phyloP scores from a whole-genome alignment of 2,797 vertebrate species.

The Enteromius thamalakanensis region DNA sequence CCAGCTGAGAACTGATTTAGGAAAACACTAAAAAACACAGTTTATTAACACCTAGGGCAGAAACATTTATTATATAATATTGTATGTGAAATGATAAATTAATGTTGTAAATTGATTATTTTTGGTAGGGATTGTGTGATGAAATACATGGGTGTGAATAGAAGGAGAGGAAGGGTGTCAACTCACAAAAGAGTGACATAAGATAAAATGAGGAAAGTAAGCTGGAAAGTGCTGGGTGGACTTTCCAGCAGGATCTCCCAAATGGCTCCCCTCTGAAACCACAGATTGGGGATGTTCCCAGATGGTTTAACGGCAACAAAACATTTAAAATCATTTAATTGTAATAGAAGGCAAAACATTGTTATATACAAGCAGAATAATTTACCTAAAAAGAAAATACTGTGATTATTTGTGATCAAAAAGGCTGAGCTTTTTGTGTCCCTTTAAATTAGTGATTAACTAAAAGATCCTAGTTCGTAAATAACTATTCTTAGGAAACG shows the following conservation, averaged over 20 bases:
- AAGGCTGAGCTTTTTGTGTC: neutral
- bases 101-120: neutral
- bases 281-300: slow-evolving; percentile 23
- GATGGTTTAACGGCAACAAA: neutral
- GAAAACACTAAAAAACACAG: neutral
- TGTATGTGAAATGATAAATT: neutral
- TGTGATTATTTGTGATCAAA: too few species aligned
- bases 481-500: neutral
- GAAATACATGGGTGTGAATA: slow-evolving; percentile 23
- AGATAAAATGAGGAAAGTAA: slow-evolving; percentile 53
- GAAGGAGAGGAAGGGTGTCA: slow-evolving; percentile 53
- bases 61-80: neutral
- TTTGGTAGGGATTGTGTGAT: slow-evolving; percentile 18
- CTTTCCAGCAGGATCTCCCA: slow-evolving; percentile 50
- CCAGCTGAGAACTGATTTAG: neutral
- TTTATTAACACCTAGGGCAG: neutral
- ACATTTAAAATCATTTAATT: neutral
- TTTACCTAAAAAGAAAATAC: neutral
- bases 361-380: neutral
- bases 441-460: neutral
- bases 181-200: slow-evolving; percentile 24
- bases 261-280: slow-evolving; percentile 14
- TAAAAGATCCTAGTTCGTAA: neutral
- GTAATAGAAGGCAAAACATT: neutral
- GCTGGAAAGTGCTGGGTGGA: slow-evolving; percentile 56